Evolutionary conservation across 35 echinoderm and acorn worm genomes (phyloP).

Genomic region (Holothuria glaberrima): DNA sequence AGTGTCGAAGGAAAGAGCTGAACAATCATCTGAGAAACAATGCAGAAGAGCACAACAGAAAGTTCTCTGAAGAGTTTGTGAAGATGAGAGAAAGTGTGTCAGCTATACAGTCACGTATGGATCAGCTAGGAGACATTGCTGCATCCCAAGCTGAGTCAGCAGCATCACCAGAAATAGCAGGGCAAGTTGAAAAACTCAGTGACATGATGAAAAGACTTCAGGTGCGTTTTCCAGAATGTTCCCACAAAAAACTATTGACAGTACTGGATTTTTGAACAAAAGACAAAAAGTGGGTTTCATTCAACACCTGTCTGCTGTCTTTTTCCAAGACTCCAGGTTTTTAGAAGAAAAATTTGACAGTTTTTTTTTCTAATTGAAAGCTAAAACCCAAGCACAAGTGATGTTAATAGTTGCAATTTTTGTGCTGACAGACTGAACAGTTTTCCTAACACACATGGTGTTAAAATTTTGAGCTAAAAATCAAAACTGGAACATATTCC

Average conservation of each 20-base stretch:
- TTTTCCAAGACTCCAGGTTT: neutral
- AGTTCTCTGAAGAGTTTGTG: neutral
- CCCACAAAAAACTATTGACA: neutral
- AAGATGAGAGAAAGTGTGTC: neutral
- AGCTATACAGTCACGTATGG: neutral
- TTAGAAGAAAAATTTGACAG: neutral
- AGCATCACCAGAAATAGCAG: neutral
- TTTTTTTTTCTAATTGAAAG: neutral
- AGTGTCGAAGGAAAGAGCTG: constrained; percentile 32
- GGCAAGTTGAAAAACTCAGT: constrained; percentile 19
- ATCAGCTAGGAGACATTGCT: neutral
- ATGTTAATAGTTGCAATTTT: no score
- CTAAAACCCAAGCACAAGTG: neutral
- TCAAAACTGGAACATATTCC: no score
- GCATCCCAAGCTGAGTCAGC: neutral
- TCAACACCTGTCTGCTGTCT: neutral
- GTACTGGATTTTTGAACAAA: no score
- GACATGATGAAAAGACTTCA: constrained; percentile 53
- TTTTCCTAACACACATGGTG: no score
- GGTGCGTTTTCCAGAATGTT: neutral
- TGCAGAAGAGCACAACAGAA: constrained; percentile 3
- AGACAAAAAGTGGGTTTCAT: neutral
- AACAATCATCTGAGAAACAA: neutral
- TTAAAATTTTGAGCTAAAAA: no score
- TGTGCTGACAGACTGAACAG: no score